phyloP scores from a whole-genome alignment of 2,113 vertebrate genomes.

The Salvelinus namaycush region DNA sequence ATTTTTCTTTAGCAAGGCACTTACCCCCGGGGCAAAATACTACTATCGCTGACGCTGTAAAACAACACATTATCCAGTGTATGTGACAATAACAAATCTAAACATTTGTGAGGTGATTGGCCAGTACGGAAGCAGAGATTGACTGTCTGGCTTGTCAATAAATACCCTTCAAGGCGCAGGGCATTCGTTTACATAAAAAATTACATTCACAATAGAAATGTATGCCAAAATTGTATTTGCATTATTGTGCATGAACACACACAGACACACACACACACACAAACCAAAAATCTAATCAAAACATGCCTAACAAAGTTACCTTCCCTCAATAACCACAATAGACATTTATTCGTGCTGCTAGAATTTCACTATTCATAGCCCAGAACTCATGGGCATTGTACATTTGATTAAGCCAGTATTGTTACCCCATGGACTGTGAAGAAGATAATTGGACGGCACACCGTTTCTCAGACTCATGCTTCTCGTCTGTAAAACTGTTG shows the following conservation, averaged over 20 bases:
- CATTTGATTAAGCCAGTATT: constrained; percentile 36
- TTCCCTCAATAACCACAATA: neutral
- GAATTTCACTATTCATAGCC: constrained; percentile 34
- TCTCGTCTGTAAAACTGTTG: neutral
- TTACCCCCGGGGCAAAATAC: too few species aligned
- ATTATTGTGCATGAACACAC: neutral
- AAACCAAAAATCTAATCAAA: neutral
- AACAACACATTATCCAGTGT: too few species aligned
- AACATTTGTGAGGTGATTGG: neutral
- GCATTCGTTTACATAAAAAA: too few species aligned
- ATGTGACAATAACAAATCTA: too few species aligned
- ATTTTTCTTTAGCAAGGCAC: too few species aligned
- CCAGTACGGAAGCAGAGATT: neutral
- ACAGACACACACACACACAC: neutral
- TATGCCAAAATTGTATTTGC: neutral
- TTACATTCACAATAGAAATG: neutral
- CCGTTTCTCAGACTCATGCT: constrained; percentile 7
- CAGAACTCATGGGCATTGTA: constrained; percentile 19
- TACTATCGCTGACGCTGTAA: too few species aligned
- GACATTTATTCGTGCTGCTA: constrained; percentile 17
- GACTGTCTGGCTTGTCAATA: too few species aligned
- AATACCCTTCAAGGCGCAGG: too few species aligned
- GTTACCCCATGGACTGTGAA: constrained; percentile 38
- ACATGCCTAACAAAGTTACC: neutral
- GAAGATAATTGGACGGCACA: constrained; percentile 12